Percentiles rank a stretch among this genome's conserved stretches.
These are phyloP conservation scores for Ctenoplectra terminalis DNA, from an alignment of 1,140 invertebrate genomes.

Conservation along the genomic window DNA sequence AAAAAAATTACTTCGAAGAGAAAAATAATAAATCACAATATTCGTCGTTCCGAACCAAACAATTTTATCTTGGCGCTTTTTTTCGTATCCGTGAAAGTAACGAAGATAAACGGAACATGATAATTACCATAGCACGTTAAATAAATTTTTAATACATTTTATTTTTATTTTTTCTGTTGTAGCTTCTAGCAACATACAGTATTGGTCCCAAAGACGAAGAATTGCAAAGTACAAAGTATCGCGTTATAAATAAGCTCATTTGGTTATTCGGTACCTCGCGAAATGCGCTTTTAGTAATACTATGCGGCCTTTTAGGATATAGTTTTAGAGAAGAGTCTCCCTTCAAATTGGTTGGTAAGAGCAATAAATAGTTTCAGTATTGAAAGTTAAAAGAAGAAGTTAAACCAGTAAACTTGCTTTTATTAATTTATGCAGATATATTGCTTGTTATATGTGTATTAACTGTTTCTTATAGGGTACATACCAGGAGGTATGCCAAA, in stretches of 20 bases:
- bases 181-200: constrained; percentile 85
- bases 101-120: too few relatives aligned
- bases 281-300: constrained; percentile 90
- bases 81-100: too few relatives aligned
- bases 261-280: constrained; percentile 87
- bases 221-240: constrained; percentile 80
- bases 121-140: too few relatives aligned
- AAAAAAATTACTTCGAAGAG: too few relatives aligned
- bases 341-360: constrained; percentile 86
- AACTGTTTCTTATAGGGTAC: constrained; percentile 75
- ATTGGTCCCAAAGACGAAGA: constrained; percentile 83
- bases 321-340: constrained; percentile 80
- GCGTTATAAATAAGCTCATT: constrained; percentile 80
- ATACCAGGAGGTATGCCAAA: constrained; percentile 88
- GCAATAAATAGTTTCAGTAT: not conserved
- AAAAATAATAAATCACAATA: too few relatives aligned
- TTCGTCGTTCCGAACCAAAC: too few relatives aligned
- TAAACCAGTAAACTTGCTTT: not conserved
- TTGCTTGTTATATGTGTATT: not conserved
- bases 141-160: not conserved
- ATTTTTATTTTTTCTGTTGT: constrained; percentile 64
- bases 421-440: not conserved
- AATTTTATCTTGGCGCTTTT: too few relatives aligned
- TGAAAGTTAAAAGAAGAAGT: not conserved
- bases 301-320: constrained; percentile 86